These are phyloP conservation scores for Zenarchopterus dispar DNA, from an alignment of 2,797 vertebrate species.

Conservation along the genomic window DNA sequence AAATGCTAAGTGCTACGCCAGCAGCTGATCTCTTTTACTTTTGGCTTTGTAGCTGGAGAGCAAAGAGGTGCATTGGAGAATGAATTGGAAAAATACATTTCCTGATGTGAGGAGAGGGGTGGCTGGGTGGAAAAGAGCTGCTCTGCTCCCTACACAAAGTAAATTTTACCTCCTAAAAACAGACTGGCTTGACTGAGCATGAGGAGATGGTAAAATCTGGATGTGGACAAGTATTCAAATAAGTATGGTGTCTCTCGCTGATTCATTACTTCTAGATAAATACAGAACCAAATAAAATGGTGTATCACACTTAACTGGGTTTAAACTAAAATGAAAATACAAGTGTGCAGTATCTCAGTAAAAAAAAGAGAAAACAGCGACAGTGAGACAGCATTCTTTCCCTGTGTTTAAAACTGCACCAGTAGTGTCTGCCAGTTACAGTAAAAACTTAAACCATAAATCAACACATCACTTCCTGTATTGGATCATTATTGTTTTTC, in stretches of 20 bases:
- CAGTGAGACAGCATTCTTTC: conserved; percentile 45
- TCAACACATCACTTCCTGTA: conserved; percentile 68
- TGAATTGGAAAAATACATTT: conserved; percentile 70
- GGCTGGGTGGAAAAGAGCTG: conserved; percentile 48
- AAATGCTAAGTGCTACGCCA: conserved; percentile 9
- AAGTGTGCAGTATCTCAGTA: conserved; percentile 14
- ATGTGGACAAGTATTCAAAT: conserved; percentile 12
- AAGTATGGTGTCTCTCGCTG: conserved; percentile 5
- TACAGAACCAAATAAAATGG: background rate
- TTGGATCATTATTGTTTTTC: conserved; percentile 62
- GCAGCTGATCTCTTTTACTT: conserved; percentile 12
- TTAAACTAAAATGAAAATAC: conserved; percentile 11
- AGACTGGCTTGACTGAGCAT: conserved; percentile 13
- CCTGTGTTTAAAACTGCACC: conserved; percentile 41
- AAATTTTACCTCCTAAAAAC: background rate
- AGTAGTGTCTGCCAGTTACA: conserved; percentile 51
- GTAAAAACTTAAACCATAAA: conserved; percentile 58
- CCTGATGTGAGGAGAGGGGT: conserved; percentile 54
- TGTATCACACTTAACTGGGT: background rate
- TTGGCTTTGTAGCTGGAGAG: conserved; percentile 38
- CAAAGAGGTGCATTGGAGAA: conserved; percentile 47
- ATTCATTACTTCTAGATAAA: conserved; percentile 10
- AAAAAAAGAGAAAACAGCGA: conserved; percentile 37
- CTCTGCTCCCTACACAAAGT: conserved; percentile 17
- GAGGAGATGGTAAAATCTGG: conserved; percentile 22